Evolutionary conservation across 2,888 invertebrate species (phyloP), one percentile per base, ranked within the genome.

Genomic region (Hyalella azteca): DNA sequence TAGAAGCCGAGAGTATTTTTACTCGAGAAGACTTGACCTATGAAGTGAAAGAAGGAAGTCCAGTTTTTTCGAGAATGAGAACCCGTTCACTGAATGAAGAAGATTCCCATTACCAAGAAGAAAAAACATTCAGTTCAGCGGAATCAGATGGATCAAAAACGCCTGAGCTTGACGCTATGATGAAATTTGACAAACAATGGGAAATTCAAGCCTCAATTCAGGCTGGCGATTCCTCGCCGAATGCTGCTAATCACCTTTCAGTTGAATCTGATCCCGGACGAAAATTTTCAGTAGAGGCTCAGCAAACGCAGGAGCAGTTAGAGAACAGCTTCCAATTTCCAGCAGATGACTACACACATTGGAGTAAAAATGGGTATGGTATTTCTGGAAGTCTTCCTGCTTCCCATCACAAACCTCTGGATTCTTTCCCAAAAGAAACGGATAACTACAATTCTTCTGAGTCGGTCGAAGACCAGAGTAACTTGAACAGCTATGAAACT

Each of bases 1-100:
- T 66, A 29, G 66, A 66, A 66, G 66, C 66, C 11, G 66, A 75
- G 29, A 75, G 75, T n/a, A 75, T 75, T 39, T 75, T 75, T 26
- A 75, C 75, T 75, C 36, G 22, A 29, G 75, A 75, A n/a, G 75
- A 75, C 45, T 41, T 75, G 9, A 22, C 22, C 45, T 75, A 40
- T 40, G 75, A 45, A 45, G n/a, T 75, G 1, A 41, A 75, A 11
- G 45, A 36, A 66, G 36, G 36, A 36, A 29, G 13, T n/a, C 29
- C 66, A 3, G 66, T 36, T 32, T 19, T 36, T 5, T 54, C 54
- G 1, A 29, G n/a, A n/a, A n/a, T 54, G 39, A 7, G 19, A 36
- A 36, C 40, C 39, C n/a, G 11, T 73, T 73, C 73, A 11, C 19
- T 39, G 13, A 39, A 73, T 73, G 39, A 73, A 40, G 73, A 39